Conservation (phyloP, 2,113 vertebrate species). For the Todiramphus saurophagus region DNA sequence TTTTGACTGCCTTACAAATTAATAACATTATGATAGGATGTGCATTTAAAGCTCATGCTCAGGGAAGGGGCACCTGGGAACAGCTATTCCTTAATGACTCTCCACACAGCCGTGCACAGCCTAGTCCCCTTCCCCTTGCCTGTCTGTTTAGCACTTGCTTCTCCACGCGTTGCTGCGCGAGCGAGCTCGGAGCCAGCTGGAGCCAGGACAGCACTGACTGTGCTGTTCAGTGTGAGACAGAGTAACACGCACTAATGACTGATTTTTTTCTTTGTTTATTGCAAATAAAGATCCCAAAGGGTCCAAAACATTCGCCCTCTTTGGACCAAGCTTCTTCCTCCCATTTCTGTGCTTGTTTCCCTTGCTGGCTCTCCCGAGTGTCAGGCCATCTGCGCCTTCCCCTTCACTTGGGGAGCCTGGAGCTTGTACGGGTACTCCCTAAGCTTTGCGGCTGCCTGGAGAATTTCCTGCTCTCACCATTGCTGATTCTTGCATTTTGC, state of each 20-base stretch:
- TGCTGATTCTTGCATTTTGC: neutral
- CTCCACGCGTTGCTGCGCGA: rapidly evolving
- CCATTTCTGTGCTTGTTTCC: neutral
- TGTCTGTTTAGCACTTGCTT: neutral
- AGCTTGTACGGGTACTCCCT: neutral
- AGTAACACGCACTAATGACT: neutral
- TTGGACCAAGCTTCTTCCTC: neutral
- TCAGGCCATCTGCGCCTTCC: constrained; percentile 7
- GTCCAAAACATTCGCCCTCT: neutral
- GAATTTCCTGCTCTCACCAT: neutral
- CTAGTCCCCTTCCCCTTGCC: neutral
- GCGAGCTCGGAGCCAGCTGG: neutral
- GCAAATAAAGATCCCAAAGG: neutral
- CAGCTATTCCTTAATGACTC: neutral
- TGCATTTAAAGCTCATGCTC: neutral
- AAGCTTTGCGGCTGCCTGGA: neutral
- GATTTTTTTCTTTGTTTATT: neutral
- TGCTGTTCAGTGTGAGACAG: neutral
- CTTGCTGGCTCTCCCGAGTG: neutral
- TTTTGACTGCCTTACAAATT: neutral
- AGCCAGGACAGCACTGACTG: neutral
- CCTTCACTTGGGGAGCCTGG: neutral
- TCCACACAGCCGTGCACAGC: neutral
- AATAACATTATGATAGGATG: neutral
- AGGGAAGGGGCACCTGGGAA: neutral